A percentile compares a stretch with the other conserved stretches of the same genome.
phyloP scores from a whole-genome alignment of 2,888 invertebrate species.

The Sylvicola cinctus region DNA sequence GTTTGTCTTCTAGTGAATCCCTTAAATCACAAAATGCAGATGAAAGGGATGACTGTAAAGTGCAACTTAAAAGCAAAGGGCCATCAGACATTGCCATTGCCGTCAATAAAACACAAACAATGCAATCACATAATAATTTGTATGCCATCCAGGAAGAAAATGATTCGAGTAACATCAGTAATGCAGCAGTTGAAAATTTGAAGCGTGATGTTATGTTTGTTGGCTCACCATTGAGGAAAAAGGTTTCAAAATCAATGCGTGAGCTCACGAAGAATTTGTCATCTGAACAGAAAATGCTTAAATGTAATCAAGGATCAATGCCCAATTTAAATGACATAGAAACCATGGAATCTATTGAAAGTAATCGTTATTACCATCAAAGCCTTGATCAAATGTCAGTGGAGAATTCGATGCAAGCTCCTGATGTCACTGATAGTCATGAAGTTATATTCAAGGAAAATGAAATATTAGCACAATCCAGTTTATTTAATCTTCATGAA shows the following conservation, averaged over 20 bases:
- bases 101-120: too few relatives aligned
- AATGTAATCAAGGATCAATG: conserved; percentile 22
- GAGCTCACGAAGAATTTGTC: conserved; percentile 13
- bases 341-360: conserved; percentile 20
- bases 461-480: conserved; percentile 25
- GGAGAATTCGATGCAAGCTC: conserved; percentile 8
- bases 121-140: too few relatives aligned
- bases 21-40: too few relatives aligned
- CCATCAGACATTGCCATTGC: too few relatives aligned
- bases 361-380: conserved; percentile 20
- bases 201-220: conserved; percentile 7
- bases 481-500: conserved; percentile 23
- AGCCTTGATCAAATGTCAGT: conserved; percentile 6
- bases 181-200: too few relatives aligned
- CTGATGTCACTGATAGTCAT: conserved; percentile 10
- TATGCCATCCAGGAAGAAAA: too few relatives aligned
- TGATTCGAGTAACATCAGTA: too few relatives aligned
- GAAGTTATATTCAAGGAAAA: conserved; percentile 20
- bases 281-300: conserved; percentile 3
- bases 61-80: too few relatives aligned
- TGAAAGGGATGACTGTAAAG: too few relatives aligned
- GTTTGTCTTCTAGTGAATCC: too few relatives aligned
- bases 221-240: conserved; percentile 21
- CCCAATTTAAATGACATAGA: conserved; percentile 24
- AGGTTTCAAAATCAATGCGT: conserved; percentile 20